Evolutionary conservation across 2,797 vertebrate species (phyloP), one percentile per base, ranked within the genome.

Genomic region (Clarias platycephalus): DNA sequence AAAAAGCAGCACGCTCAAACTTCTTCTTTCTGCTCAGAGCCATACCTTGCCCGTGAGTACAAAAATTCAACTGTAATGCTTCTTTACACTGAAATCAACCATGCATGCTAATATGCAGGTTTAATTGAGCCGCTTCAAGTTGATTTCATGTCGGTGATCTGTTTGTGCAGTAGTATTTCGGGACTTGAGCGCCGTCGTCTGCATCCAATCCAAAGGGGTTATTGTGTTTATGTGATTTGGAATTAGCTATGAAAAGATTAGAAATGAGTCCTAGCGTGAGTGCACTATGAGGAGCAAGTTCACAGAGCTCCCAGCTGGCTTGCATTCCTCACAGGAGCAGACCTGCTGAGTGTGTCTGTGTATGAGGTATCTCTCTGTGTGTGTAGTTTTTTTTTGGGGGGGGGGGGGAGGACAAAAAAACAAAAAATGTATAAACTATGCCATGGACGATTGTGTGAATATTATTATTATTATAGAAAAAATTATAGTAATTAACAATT

Each of bases 1-100:
- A 92, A 93, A 37, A 93, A 85, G 84, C 78, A 76, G 66, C 37
- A 81, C 60, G 0, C 24, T 40, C 53, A 83, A 28, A 62, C 62
- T 44, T 78, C 83, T 84, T 75, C 31, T 82, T 72, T 68, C 64
- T 58, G 64, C 79, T 81, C 60, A 57, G 63, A 68, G 26, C 53
- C 24, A 34, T 70, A 63, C 3, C 20, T 71, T 81, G 31, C 28
- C 18, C 44, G 40, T 86, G 74, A 79, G 66, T 60, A 1, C 76
- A 22, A 5, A 75, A 87, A 74, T 80, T 44, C 44, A 40, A 24
- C 60, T 57, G 2, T 24, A 37, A 20, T 24, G n/a, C 53, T 77
- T 34, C n/a, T 68, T 60, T 44, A 58, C 53, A 31, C 83, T 20
- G 15, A 15, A 71, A 26, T 31, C 5, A n/a, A 13, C 76, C 53